A percentile compares a stretch with the other conserved stretches of the same genome.
Conservation (phyloP, 2,888 invertebrate genomes). For the Pedicia rivosa region DNA sequence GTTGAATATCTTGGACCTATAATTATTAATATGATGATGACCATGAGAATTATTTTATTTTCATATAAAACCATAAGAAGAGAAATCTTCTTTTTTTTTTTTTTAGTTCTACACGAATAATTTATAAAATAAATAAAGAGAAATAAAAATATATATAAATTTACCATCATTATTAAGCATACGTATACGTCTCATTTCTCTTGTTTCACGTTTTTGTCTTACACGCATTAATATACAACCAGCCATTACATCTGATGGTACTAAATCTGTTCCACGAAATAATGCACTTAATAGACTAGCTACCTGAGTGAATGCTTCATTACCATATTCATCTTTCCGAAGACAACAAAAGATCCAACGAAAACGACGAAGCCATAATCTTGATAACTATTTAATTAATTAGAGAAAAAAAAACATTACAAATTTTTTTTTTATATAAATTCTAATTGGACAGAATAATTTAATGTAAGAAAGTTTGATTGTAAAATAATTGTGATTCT, state of each 20-base stretch:
- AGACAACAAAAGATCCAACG: slow-evolving; percentile 60
- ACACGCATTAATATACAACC: slow-evolving; percentile 71
- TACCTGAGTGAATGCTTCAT: slow-evolving; percentile 63
- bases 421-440: neutral
- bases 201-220: slow-evolving; percentile 54
- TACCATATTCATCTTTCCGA: slow-evolving; percentile 56
- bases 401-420: too few species aligned
- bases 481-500: too few species aligned
- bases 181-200: slow-evolving; percentile 51
- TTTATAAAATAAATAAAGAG: neutral
- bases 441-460: too few species aligned
- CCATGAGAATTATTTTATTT: too few species aligned
- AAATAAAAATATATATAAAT: slow-evolving; percentile 47
- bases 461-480: too few species aligned
- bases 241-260: slow-evolving; percentile 77
- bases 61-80: too few species aligned
- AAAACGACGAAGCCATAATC: slow-evolving; percentile 58
- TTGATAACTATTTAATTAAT: slow-evolving; percentile 52
- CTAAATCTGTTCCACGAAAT: slow-evolving; percentile 72
- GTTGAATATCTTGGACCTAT: slow-evolving; percentile 11
- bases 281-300: slow-evolving; percentile 64
- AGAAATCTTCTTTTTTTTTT: too few species aligned
- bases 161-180: slow-evolving; percentile 41
- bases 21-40: neutral
- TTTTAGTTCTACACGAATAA: slow-evolving; percentile 3